Evolutionary conservation across 2,113 vertebrate genomes (phyloP).

Genomic region (Capra hircus): DNA sequence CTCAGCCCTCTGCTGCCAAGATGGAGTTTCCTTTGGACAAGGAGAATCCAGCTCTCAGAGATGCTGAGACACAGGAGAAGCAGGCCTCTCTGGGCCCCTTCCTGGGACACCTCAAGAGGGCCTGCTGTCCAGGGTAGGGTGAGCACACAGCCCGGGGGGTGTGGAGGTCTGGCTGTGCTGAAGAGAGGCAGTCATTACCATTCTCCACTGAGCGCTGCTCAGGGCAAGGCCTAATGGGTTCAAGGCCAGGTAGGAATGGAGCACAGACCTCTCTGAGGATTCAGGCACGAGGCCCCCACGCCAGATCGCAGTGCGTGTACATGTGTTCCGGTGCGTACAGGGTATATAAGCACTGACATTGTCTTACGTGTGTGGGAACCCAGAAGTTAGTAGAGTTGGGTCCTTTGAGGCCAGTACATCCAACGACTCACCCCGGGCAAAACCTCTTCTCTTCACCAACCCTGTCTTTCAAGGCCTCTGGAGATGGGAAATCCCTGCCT

Average conservation of each 20-base stretch:
- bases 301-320: rapidly evolving
- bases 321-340: rapidly evolving
- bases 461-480: not conserved
- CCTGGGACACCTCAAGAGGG: not conserved
- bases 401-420: not conserved
- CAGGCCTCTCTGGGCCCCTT: not conserved
- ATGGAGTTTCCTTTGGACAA: not conserved
- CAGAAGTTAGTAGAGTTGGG: not conserved
- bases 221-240: not conserved
- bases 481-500: not conserved
- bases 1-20: not conserved
- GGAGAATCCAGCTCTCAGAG: not conserved
- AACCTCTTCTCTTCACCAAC: not conserved
- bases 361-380: not conserved
- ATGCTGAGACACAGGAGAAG: not conserved
- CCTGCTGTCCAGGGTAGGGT: not conserved
- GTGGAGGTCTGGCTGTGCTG: not conserved
- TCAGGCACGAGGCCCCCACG: rapidly evolving
- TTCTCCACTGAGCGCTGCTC: not conserved
- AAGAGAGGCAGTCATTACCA: not conserved
- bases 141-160: not conserved
- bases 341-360: rapidly evolving
- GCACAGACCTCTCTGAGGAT: not conserved
- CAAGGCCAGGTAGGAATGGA: not conserved
- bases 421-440: rapidly evolving